Evolutionary conservation across 2,113 vertebrate genomes (phyloP), one percentile per base, ranked within the genome.

Genomic region (Bucco capensis): DNA sequence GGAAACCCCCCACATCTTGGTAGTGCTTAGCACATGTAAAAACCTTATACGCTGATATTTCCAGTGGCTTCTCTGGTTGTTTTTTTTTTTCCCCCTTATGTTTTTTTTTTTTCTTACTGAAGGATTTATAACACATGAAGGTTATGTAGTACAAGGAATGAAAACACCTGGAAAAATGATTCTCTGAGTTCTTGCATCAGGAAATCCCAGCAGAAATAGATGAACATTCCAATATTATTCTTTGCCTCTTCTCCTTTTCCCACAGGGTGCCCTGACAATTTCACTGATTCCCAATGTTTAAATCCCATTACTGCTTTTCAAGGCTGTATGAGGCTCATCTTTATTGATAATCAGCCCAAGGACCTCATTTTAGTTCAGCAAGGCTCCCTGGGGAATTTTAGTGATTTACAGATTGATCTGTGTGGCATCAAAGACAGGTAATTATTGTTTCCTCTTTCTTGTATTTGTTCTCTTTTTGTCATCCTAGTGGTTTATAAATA

Each of bases 391-490:
- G 99, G 99, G 97, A 98, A 98, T 96, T 99, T 98, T 95, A 98
- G 98, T 87, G 97, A 99, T 95, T 98, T 99, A 77, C 98, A 98
- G 96, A 99, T 99, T 92, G 98, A 99, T 98, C 98, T 98, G 61
- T 99, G 99, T 97, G 98, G 97, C 90, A 99, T 99, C 97, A 98
- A 98, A 97, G 99, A 99, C 98, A 99, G 99, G 99, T 99, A 98
- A 98, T 96, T 97, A 94, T 96, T 96, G 88, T 94, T 89, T 96
- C 71, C 80, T 93, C 66, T 96, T 86, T 94, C 83, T 96, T 92
- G 19, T 78, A 67, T 92, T 94, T 93, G 73, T 94, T 86, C 33
- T 84, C 91, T 96, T 93, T 94, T 86, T 77, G 91, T 94, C 33
- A 71, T 86, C 93, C 73, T 95, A 75, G 78, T 76, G 93, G 88